Evolutionary conservation across 1,140 invertebrate genomes (phyloP), one percentile per base, ranked within the genome.

Genomic region (Sycophila sp.): DNA sequence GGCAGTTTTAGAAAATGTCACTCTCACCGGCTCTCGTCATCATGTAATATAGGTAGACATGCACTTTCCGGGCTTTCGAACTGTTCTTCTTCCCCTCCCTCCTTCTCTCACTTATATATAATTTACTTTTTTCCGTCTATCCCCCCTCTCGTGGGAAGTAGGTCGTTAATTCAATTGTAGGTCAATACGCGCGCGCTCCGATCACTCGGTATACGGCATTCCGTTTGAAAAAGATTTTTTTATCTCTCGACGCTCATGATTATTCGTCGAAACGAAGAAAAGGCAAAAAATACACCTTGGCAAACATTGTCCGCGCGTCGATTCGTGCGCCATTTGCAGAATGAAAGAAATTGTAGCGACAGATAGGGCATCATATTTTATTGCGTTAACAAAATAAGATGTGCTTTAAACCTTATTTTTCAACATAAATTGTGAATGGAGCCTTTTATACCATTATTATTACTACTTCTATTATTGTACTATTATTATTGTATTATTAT

Each of bases 81-180:
- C 47, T 38, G 28, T 6, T 64, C 58, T 36, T 58, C 5, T 38
- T 58, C n/a, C n/a, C n/a, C n/a, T n/a, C n/a, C n/a, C n/a, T n/a
- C n/a, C n/a, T n/a, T n/a, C n/a, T n/a, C n/a, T n/a, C n/a, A n/a
- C n/a, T n/a, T n/a, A n/a, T n/a, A n/a, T n/a, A n/a, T n/a, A n/a
- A n/a, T 51, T 60, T 51, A 60, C 45, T 38, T 51, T 69, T 47
- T 10, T 64, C 59, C 68, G 68, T 47, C 51, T 40, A 47, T 28
- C 11, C 19, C 26, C 58, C 53, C 36, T 13, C 67, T 38, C 32
- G 56, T 15, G 26, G 26, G 22, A 51, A n/a, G 47, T 69, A 26
- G 58, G 58, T 55, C 36, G 36, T 49, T 53, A 63, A n/a, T n/a
- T n/a, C n/a, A n/a, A 69, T 63, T 69, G 58, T 62, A 69, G 67